Conservation (phyloP, 2,797 vertebrate genomes). For the Austrolebias charrua region DNA sequence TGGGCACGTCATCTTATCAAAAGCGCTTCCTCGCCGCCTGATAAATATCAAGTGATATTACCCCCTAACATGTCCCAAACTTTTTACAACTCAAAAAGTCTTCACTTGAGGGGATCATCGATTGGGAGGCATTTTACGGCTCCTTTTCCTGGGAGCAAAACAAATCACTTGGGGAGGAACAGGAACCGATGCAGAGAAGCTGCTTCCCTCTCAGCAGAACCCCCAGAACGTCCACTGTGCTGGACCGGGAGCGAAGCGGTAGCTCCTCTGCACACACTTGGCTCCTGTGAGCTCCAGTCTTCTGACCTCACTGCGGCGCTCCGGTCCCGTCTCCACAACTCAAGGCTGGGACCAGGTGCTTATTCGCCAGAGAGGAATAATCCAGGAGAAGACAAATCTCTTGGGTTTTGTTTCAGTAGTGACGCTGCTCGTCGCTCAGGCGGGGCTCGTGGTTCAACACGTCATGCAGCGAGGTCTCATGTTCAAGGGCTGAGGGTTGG, state of each 20-base stretch:
- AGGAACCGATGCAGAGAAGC: slow-evolving; percentile 57
- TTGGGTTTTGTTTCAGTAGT: slow-evolving; percentile 57
- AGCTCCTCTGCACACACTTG: slow-evolving; percentile 42
- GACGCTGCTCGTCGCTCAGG: slow-evolving; percentile 59
- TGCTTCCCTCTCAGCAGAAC: slow-evolving; percentile 39
- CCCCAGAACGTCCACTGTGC: slow-evolving; percentile 49
- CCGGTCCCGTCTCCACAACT: slow-evolving; percentile 43
- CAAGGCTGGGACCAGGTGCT: slow-evolving; percentile 46
- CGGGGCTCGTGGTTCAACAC: slow-evolving; percentile 81
- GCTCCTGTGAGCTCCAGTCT: slow-evolving; percentile 60
- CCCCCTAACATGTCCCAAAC: slow-evolving; percentile 42
- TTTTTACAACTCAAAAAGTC: slow-evolving; percentile 47
- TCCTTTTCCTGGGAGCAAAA: slow-evolving; percentile 27
- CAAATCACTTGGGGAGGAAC: slow-evolving; percentile 62
- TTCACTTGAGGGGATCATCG: slow-evolving; percentile 46
- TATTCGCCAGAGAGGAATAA: slow-evolving; percentile 64
- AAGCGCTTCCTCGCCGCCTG: slow-evolving; percentile 38
- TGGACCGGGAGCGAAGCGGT: slow-evolving; percentile 33
- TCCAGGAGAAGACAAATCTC: slow-evolving; percentile 77
- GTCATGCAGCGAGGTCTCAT: slow-evolving; percentile 94
- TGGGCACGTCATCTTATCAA: slow-evolving; percentile 40
- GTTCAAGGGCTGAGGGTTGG: slow-evolving; percentile 81
- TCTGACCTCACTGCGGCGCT: slow-evolving; percentile 38
- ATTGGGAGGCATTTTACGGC: slow-evolving; percentile 53
- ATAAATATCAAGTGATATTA: slow-evolving; percentile 55